Evolutionary conservation across 2,797 vertebrate genomes (phyloP).

Genomic region (Bradypus variegatus): DNA sequence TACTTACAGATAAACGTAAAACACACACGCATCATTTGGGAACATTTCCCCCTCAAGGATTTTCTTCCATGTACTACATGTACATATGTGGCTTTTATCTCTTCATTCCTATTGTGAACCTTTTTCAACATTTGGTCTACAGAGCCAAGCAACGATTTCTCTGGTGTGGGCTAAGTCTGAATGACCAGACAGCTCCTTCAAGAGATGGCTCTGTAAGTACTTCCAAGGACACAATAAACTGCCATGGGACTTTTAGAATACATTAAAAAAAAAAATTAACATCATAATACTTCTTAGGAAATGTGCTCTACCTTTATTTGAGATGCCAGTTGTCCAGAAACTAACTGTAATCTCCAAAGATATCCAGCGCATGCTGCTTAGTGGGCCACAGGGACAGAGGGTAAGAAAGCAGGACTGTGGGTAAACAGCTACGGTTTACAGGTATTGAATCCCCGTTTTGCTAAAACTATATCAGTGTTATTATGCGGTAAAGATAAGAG

Average conservation of each 20-base stretch:
- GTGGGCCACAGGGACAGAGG: background rate
- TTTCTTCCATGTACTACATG: background rate
- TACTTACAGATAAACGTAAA: background rate
- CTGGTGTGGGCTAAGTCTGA: background rate
- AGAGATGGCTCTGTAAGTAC: background rate
- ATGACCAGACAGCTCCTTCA: background rate
- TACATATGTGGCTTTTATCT: background rate
- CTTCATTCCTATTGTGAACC: background rate
- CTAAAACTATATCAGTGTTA: background rate
- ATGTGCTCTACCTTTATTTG: background rate
- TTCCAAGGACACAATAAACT: background rate
- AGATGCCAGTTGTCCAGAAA: background rate
- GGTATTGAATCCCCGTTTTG: background rate
- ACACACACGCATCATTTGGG: background rate
- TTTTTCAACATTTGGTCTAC: fast-evolving
- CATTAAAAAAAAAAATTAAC: background rate
- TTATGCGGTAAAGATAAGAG: background rate
- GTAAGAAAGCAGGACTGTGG: background rate
- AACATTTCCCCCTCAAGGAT: background rate
- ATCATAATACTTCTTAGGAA: background rate
- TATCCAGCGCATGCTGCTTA: background rate
- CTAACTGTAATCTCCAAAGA: background rate
- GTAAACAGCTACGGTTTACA: background rate
- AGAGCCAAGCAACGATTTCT: background rate
- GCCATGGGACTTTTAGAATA: background rate